Evolutionary conservation across 2,888 invertebrate genomes (phyloP).

Genomic region (Eumacrocentrus americanus): DNA sequence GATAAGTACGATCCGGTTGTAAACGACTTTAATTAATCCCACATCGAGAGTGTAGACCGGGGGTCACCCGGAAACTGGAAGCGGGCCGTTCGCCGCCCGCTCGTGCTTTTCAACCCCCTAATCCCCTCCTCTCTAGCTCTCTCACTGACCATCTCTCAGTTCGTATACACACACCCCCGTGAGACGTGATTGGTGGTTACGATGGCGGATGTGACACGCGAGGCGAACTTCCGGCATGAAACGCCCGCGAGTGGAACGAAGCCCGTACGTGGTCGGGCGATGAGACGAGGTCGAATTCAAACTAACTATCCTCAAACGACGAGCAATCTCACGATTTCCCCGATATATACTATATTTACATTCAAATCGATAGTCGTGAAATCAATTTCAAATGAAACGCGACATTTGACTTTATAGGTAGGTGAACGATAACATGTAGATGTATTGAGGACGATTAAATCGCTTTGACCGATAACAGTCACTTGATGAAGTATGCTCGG

Average conservation of each 20-base stretch:
- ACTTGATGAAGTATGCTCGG: conserved; percentile 54
- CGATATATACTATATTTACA: too few relatives aligned
- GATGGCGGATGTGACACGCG: conserved; percentile 43
- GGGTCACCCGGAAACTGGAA: conserved; percentile 38
- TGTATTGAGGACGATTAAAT: not conserved
- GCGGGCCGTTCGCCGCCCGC: conserved; percentile 29
- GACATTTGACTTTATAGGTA: not conserved
- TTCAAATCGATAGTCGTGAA: too few relatives aligned
- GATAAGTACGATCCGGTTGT: conserved; percentile 34
- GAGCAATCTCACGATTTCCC: not conserved
- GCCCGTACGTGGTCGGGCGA: conserved; percentile 27
- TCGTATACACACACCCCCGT: conserved; percentile 20
- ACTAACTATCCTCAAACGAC: conserved; percentile 4
- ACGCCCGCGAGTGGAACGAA: conserved; percentile 29
- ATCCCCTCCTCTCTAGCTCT: conserved; percentile 3
- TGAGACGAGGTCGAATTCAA: conserved; percentile 29
- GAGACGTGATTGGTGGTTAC: conserved; percentile 43
- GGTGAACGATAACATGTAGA: not conserved
- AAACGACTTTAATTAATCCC: conserved; percentile 41
- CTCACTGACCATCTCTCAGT: not conserved
- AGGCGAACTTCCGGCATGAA: conserved; percentile 45
- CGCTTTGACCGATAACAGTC: conserved; percentile 23
- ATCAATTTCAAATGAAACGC: not conserved
- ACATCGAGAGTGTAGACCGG: conserved; percentile 21
- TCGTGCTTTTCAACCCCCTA: conserved; percentile 6